Evolutionary conservation across 2,797 vertebrate genomes (phyloP).

Genomic region (Nannoperca australis): DNA sequence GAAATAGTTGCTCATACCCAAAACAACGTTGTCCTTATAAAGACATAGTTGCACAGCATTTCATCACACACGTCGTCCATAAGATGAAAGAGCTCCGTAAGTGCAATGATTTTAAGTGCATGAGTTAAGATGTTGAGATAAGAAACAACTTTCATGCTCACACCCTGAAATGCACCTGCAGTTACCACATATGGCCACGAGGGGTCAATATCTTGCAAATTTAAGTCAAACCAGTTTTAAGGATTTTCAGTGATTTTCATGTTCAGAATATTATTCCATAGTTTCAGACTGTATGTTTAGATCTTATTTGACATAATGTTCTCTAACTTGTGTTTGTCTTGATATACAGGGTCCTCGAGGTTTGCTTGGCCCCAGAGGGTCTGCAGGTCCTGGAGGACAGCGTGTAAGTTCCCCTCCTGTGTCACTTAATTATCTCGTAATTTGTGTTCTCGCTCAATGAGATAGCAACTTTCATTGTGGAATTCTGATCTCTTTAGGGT

Average conservation of each 20-base stretch:
- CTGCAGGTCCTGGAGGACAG: conserved; percentile 90
- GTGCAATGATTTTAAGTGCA: conserved; percentile 11
- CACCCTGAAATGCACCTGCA: conserved; percentile 32
- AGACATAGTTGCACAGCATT: conserved; percentile 41
- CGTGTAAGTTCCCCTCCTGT: conserved; percentile 85
- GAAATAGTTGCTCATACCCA: conserved; percentile 39
- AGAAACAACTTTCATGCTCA: conserved; percentile 3
- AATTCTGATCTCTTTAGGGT: conserved; percentile 84
- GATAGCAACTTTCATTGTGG: not conserved
- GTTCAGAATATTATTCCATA: not conserved
- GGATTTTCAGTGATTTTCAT: not conserved
- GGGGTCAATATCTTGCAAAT: conserved; percentile 53
- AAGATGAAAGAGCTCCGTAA: conserved; percentile 32
- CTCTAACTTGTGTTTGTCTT: conserved; percentile 23
- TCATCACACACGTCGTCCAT: conserved; percentile 47
- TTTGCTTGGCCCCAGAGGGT: conserved; percentile 93
- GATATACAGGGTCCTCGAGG: conserved; percentile 91
- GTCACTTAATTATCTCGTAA: not conserved
- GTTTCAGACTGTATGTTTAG: not conserved
- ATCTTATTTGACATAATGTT: not conserved
- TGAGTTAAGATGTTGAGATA: conserved; percentile 19
- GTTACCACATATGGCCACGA: conserved; percentile 52
- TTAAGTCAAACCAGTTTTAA: not conserved
- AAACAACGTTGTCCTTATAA: conserved; percentile 43
- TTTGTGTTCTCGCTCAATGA: conserved; percentile 10